phyloP scores from a whole-genome alignment of 2,113 vertebrate species.

The Phrynosoma blainvillii region DNA sequence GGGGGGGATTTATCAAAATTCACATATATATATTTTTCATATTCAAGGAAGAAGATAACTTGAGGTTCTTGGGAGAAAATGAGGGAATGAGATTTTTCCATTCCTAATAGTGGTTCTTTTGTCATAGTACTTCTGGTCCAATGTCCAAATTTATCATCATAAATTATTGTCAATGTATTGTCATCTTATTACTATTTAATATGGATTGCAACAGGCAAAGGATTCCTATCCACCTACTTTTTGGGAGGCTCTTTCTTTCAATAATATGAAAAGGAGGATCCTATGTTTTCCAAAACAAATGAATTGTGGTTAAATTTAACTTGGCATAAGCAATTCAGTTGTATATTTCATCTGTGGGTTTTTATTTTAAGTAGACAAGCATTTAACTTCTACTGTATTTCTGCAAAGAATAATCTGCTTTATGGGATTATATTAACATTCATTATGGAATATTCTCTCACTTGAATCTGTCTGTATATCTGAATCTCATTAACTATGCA shows the following conservation, averaged over 20 bases:
- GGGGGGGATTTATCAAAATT: too few relatives aligned
- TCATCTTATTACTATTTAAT: constrained; percentile 43
- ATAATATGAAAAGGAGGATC: not conserved
- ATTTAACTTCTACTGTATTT: constrained; percentile 26
- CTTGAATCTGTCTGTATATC: not conserved
- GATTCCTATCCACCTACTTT: constrained; percentile 2
- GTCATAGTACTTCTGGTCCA: not conserved
- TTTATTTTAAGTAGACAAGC: constrained; percentile 14
- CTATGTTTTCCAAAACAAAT: not conserved
- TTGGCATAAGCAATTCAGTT: constrained; percentile 13
- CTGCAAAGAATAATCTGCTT: not conserved
- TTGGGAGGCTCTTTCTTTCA: constrained; percentile 12
- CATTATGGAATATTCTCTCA: constrained; percentile 11
- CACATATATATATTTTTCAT: too few relatives aligned
- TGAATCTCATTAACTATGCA: constrained; percentile 7
- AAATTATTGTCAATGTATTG: constrained; percentile 60
- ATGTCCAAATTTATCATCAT: constrained; percentile 38
- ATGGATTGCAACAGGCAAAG: constrained; percentile 27
- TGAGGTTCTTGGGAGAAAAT: not conserved
- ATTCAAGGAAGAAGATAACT: not conserved
- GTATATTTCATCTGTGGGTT: not conserved
- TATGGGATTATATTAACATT: constrained; percentile 7
- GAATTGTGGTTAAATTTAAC: not conserved
- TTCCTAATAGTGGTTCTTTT: not conserved
- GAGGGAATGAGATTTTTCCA: not conserved